Percentiles rank a stretch among this genome's conserved stretches.
Conservation (phyloP, 2,797 vertebrate genomes). For the Bovichtus diacanthus region DNA sequence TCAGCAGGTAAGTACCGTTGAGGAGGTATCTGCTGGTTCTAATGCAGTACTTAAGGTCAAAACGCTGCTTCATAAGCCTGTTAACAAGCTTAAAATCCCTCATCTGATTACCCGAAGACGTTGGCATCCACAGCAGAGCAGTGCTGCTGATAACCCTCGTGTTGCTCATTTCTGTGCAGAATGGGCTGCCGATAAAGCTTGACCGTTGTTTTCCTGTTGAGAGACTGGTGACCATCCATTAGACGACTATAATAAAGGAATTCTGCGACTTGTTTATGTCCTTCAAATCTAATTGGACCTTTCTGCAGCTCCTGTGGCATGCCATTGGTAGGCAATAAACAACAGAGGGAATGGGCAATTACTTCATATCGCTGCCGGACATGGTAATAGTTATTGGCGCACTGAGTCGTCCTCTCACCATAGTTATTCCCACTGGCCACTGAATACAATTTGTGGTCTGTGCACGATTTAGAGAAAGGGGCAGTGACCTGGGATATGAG, state of each 20-base stretch:
- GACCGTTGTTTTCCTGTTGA: slow-evolving; percentile 57
- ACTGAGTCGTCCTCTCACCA: slow-evolving; percentile 55
- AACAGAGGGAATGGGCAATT: slow-evolving; percentile 81
- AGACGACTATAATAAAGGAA: slow-evolving; percentile 60
- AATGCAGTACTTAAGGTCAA: slow-evolving; percentile 68
- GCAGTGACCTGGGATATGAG: slow-evolving; percentile 60
- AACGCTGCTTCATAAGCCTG: slow-evolving; percentile 68
- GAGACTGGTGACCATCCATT: slow-evolving; percentile 50
- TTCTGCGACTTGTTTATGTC: slow-evolving; percentile 74
- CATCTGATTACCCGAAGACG: slow-evolving; percentile 68
- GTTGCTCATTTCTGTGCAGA: slow-evolving; percentile 51
- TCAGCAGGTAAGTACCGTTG: slow-evolving; percentile 38
- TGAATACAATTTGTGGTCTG: slow-evolving; percentile 71
- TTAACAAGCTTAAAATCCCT: slow-evolving; percentile 76
- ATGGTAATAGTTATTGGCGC: slow-evolving; percentile 73
- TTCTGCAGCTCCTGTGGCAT: slow-evolving; percentile 75
- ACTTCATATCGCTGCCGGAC: slow-evolving; percentile 81
- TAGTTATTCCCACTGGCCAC: slow-evolving; percentile 62
- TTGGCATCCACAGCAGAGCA: slow-evolving; percentile 39
- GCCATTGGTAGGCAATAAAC: slow-evolving; percentile 81
- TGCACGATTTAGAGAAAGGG: slow-evolving; percentile 59
- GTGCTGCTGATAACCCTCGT: slow-evolving; percentile 55
- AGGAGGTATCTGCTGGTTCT: slow-evolving; percentile 56
- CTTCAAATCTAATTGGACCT: slow-evolving; percentile 85
- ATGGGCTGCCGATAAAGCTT: slow-evolving; percentile 47